These are phyloP conservation scores for Enteromius paludinosus DNA, from an alignment of 2,797 vertebrate species.

Conservation along the genomic window DNA sequence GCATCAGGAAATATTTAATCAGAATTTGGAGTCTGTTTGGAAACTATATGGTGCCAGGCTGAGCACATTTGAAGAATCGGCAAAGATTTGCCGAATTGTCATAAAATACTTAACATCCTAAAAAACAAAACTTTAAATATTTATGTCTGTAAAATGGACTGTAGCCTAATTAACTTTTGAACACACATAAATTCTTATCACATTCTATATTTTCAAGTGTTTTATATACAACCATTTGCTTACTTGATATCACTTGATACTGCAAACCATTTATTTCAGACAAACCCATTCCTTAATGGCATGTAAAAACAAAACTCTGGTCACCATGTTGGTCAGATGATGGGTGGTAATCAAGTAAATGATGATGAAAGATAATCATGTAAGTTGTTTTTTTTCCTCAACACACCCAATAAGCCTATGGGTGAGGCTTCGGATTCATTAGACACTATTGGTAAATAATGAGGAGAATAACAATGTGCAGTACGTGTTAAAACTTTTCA, in stretches of 20 bases:
- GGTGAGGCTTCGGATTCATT: too few species aligned
- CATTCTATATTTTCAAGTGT: background rate
- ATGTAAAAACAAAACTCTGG: background rate
- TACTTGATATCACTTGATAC: background rate
- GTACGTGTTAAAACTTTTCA: too few species aligned
- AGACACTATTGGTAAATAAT: too few species aligned
- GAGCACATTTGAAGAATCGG: background rate
- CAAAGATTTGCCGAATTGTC: background rate
- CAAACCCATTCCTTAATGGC: background rate
- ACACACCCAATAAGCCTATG: too few species aligned
- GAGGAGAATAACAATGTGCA: too few species aligned
- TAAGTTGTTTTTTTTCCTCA: background rate
- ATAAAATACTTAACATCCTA: too few species aligned
- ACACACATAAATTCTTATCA: too few species aligned
- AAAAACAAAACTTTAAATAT: too few species aligned
- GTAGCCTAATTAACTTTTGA: too few species aligned
- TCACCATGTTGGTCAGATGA: background rate
- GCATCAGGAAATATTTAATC: background rate
- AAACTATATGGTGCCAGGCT: background rate
- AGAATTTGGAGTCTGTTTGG: background rate
- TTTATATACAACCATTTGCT: background rate
- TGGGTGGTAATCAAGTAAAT: background rate
- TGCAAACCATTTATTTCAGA: background rate
- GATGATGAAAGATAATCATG: background rate
- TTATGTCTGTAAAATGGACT: background rate